Evolutionary conservation across 2,113 vertebrate genomes (phyloP), one percentile per base, ranked within the genome.

Genomic region (Pluvianellus socialis): DNA sequence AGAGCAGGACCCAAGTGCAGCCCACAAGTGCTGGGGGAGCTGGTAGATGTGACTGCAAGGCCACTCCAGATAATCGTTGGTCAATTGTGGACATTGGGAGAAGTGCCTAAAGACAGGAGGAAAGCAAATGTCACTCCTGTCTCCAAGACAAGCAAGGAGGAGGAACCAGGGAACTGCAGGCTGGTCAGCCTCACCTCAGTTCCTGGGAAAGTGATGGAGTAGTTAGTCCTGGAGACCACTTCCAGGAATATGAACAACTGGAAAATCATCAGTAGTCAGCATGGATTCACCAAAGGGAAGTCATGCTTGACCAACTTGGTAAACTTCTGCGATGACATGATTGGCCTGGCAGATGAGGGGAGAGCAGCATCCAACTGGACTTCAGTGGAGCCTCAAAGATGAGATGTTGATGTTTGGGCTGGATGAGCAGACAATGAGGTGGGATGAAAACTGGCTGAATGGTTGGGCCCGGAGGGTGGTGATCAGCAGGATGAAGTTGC

Each of bases 401-500:
- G 1, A 45, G 23, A 9, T 53, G 15, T 2, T 56, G 53, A 30
- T 27, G 24, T 28, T 12, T 52, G 58, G 35, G 35, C 42, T 56
- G 42, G 21, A 30, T 28, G 20, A 67, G 42, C 22, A 58, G 45
- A 59, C 22, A 67, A 33, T 0, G 5, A 73, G 12, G 9, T 16
- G 52, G 22, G 15, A 21, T 67, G 32, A 80, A 72, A 92, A 52
- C 17, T 40, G 20, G 4, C 33, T 58, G 33, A 71, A 23, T 1
- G 42, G 3, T 15, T 47, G 14, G 22, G 14, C 9, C 28, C 28
- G 23, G 20, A 22, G 14, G 12, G 14, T 26, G 52, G 12, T 44
- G 30, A 62, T 38, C 40, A 47, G 19, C 11, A 22, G 28, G 6
- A 53, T 0, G 0, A 76, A 81, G 8, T 6, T 44, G 24, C 14